Evolutionary conservation across 2,888 invertebrate species (phyloP).

Genomic region (Apamea epomidion): DNA sequence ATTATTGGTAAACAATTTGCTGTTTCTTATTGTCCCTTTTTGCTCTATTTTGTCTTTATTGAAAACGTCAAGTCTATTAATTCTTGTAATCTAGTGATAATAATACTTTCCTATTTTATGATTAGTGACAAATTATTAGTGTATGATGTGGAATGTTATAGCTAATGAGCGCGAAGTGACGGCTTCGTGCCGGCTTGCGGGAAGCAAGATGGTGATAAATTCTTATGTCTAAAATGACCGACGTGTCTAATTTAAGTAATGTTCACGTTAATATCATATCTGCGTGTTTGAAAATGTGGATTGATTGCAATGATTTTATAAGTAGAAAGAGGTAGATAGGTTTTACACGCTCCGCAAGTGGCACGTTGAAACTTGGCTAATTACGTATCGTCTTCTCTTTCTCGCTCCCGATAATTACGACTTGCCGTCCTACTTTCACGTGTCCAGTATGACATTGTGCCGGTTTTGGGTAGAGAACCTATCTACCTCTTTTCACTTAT

Average conservation of each 20-base stretch:
- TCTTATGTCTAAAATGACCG: slow-evolving; percentile 42
- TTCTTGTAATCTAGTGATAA: slow-evolving; percentile 66
- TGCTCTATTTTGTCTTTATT: slow-evolving; percentile 50
- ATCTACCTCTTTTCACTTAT: not conserved
- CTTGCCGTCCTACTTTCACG: not conserved
- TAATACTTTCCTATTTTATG: slow-evolving; percentile 65
- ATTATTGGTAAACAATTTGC: slow-evolving; percentile 16
- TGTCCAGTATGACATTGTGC: not conserved
- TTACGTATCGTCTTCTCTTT: not conserved
- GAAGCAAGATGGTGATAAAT: slow-evolving; percentile 55
- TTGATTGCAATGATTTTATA: not conserved
- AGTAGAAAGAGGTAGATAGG: not conserved
- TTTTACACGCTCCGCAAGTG: not conserved
- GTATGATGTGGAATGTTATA: slow-evolving; percentile 37
- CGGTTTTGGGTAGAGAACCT: not conserved
- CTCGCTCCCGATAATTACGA: not conserved
- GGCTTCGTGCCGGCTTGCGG: slow-evolving; percentile 32
- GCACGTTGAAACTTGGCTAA: not conserved
- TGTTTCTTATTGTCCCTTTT: slow-evolving; percentile 34
- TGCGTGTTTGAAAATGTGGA: slow-evolving; percentile 33
- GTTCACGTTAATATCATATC: slow-evolving; percentile 20
- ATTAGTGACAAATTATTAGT: slow-evolving; percentile 60
- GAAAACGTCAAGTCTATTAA: slow-evolving; percentile 58
- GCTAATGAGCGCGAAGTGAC: slow-evolving; percentile 22
- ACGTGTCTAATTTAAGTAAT: slow-evolving; percentile 17